phyloP scores from a whole-genome alignment of 2,888 invertebrate species.

The Stictocephala bisonia region DNA sequence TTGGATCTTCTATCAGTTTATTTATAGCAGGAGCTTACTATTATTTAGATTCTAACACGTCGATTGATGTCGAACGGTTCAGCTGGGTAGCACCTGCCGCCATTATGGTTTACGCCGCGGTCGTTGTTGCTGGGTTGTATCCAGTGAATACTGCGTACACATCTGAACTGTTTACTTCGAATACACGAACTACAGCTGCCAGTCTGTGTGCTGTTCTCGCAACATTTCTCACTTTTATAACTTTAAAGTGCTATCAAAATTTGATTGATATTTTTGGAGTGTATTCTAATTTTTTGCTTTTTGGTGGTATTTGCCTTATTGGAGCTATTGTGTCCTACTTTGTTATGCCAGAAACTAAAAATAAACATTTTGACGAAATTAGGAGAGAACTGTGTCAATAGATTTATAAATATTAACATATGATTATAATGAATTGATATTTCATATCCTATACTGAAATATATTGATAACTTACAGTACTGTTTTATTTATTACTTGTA shows the following conservation, averaged over 20 bases:
- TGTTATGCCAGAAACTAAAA: background rate
- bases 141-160: constrained; percentile 3
- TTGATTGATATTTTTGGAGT: background rate
- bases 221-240: background rate
- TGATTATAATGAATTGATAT: no score
- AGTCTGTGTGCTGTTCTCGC: background rate
- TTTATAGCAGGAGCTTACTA: constrained; percentile 34
- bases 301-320: background rate
- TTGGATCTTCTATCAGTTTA: constrained; percentile 42
- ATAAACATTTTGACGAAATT: constrained; percentile 18
- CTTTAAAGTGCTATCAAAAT: background rate
- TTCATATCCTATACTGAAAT: no score
- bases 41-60: constrained; percentile 2
- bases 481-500: no score
- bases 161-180: background rate
- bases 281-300: background rate
- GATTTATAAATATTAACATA: no score
- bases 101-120: background rate
- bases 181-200: background rate
- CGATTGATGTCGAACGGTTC: constrained; percentile 7
- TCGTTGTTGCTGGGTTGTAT: background rate
- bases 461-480: no score
- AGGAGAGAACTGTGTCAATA: constrained; percentile 1
- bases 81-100: constrained; percentile 9
- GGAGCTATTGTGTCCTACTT: background rate